Base-by-base conservation (phyloP, 2,797 vertebrate species). In the Sebastolobus alascanus region DNA sequence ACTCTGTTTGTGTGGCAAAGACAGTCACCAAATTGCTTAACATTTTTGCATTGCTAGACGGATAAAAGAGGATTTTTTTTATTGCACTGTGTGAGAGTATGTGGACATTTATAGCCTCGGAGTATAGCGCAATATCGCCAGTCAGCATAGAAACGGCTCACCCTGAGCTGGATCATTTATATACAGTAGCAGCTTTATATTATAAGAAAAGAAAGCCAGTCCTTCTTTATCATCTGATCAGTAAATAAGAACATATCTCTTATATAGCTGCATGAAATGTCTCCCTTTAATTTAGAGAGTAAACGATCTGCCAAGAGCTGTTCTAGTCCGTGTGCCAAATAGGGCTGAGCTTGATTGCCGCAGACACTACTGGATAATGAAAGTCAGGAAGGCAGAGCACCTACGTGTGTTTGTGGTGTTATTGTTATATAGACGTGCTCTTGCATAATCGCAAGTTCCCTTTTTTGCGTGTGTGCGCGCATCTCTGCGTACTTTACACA, bases 231-330 rank as follows among this genome's bases (percentile, higher is more conserved):
- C 9, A 54, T 54, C 66, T 40, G 69, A 81, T 83, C 68, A 35
- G 64, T 87, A 71, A 87, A 85, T 83, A 77, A 68, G 27, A 68
- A 46, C 73, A 46, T 72, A 78, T 63, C 66, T 73, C 67, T 54
- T 31, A 18, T 89, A 82, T 73, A 85, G 77, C 80, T 86, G 20
- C 74, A 59, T 77, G 81, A 77, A 78, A 84, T 73, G 76, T 85
- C 75, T 80, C 77, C 64, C 79, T 90, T 90, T 84, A 74, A 88
- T 89, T 83, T 75, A 37, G 75, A 67, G 65, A 77, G 79, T 77
- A 77, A 90, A 82, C 81, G 77, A 2, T 79, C 83, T 75, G 77
- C 73, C 60, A 59, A 61, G 60, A 67, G 65, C 65, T 38, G 9
- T 71, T 38, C 70, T 22, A 20, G 22, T 67, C 66, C 13, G 12